Percentiles rank a stretch among this genome's conserved stretches.
Evolutionary conservation across 2,888 invertebrate genomes (phyloP).

Genomic region (Stenoptilia bipunctidactyla): DNA sequence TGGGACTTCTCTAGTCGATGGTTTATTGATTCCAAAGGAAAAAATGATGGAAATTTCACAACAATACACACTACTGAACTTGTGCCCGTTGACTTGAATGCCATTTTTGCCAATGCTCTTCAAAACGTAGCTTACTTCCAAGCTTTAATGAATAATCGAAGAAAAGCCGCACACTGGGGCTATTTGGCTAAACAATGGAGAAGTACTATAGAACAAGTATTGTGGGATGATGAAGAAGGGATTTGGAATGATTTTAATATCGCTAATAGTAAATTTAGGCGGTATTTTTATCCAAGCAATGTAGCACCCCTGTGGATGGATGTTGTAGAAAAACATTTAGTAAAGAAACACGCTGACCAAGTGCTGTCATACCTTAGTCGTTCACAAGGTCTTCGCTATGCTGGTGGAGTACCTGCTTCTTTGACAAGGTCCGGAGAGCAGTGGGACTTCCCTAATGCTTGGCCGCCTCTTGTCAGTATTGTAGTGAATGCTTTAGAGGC

Average conservation of each 20-base stretch:
- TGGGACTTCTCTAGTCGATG: constrained; percentile 91
- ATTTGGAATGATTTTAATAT: constrained; percentile 87
- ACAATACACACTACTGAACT: constrained; percentile 76
- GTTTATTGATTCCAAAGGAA: constrained; percentile 72
- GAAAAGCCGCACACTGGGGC: constrained; percentile 62
- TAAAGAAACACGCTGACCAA: constrained; percentile 46
- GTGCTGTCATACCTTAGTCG: constrained; percentile 60
- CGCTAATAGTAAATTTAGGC: constrained; percentile 60
- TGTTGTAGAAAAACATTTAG: constrained; percentile 48
- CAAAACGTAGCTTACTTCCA: constrained; percentile 73
- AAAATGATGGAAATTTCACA: constrained; percentile 71
- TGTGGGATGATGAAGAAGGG: constrained; percentile 82
- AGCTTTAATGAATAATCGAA: constrained; percentile 50
- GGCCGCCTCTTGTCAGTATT: constrained; percentile 86
- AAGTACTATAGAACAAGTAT: constrained; percentile 74
- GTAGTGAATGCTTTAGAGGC: constrained; percentile 77
- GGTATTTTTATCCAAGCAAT: constrained; percentile 80
- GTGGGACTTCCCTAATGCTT: constrained; percentile 88
- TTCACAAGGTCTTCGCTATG: constrained; percentile 55
- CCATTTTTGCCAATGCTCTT: constrained; percentile 80
- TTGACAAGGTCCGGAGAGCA: constrained; percentile 76
- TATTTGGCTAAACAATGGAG: constrained; percentile 67
- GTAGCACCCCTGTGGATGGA: constrained; percentile 81
- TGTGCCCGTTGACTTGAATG: constrained; percentile 88
- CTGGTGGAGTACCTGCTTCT: constrained; percentile 80